phyloP scores from a whole-genome alignment of 2,888 invertebrate species.

The Alloplasta piceator region DNA sequence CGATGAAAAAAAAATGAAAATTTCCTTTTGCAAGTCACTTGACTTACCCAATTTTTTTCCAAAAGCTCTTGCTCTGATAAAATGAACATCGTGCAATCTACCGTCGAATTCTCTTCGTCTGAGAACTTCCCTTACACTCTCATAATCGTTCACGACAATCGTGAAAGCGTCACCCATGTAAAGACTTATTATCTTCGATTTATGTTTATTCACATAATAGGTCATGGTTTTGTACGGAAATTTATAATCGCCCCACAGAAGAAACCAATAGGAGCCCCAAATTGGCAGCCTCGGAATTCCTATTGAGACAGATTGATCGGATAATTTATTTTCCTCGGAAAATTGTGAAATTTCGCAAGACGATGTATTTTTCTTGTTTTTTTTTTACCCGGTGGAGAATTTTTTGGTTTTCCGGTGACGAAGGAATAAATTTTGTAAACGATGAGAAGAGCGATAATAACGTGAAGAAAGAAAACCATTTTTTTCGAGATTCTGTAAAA shows the following conservation, averaged over 20 bases:
- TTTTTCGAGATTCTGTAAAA: not conserved
- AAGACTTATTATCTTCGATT: conserved; percentile 86
- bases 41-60: conserved; percentile 85
- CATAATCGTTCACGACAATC: conserved; percentile 85
- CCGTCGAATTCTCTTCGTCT: conserved; percentile 87
- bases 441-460: conserved; percentile 43
- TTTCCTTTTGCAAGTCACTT: not conserved
- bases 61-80: conserved; percentile 84
- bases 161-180: conserved; percentile 84
- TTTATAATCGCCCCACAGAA: conserved; percentile 84
- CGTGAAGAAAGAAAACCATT: conserved; percentile 58
- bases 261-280: conserved; percentile 86
- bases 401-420: conserved; percentile 78
- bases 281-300: conserved; percentile 87
- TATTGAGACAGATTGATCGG: conserved; percentile 71
- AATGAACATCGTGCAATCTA: conserved; percentile 83
- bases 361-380: conserved; percentile 5
- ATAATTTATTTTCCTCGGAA: not conserved
- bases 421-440: conserved; percentile 68
- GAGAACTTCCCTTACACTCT: conserved; percentile 86
- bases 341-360: not conserved
- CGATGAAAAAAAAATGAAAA: too few species aligned
- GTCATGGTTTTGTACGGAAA: conserved; percentile 84
- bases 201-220: conserved; percentile 85
- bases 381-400: conserved; percentile 86